Base-by-base conservation (phyloP, 2,888 invertebrate genomes). In the Orchesellides sinensis region DNA sequence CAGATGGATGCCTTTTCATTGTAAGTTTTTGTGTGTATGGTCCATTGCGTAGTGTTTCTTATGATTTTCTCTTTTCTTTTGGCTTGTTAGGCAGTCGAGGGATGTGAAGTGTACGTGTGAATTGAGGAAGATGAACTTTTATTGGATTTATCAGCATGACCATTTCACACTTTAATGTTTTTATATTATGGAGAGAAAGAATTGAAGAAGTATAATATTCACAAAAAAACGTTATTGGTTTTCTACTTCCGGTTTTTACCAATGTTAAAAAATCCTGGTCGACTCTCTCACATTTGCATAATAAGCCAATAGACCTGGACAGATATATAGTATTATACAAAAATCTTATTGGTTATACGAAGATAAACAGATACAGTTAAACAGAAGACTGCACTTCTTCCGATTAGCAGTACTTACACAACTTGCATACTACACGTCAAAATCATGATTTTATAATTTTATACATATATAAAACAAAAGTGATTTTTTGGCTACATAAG, bases 111-210 rank as follows among this genome's bases (percentile, higher is more conserved):
- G 47, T 69, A 32, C 54, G 35, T 69, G 69, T 69, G 69, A 54
- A 69, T 69, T n/a, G 69, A 54, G 23, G 29, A 69, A 69, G 69
- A 54, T 69, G 69, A 69, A 21, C 69, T n/a, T 54, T 54, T 56
- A 69, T 56, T 56, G 54, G 54, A 69, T 69, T 69, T 69, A 54
- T 35, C 54, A n/a, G n/a, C n/a, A 54, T 68, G 17, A 49, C 56
- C 19, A 54, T 69, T 54, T 35, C 14, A 21, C 3, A 29, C 29
- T 23, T 25, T 54, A 17, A 23, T 40, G 47, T 21, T 6, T 63
- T 35, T 35, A 35, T 35, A 47, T 40, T 40, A 40, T 40, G 54
- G 1, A 25, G 54, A 21, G 54, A 12, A 47, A 17, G n/a, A 17
- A 47, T 47, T n/a, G n/a, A n/a, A n/a, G n/a, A n/a, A 17, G 35